Conservation (phyloP, 1,140 invertebrate genomes). For the Plutomurus gul region DNA sequence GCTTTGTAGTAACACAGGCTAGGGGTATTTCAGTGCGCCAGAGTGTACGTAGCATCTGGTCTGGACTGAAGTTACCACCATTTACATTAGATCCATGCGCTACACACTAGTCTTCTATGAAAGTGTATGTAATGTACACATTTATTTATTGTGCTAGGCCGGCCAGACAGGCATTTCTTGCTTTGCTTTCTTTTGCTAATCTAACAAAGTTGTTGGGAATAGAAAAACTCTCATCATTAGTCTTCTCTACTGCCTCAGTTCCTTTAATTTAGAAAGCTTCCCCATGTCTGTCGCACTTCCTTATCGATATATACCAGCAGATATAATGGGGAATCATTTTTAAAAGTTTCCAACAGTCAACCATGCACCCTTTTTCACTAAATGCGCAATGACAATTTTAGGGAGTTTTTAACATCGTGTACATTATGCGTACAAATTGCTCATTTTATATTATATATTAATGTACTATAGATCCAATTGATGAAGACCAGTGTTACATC, state of each 20-base stretch:
- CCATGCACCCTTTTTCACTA: no score
- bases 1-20: not conserved
- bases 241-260: not conserved
- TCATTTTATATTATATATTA: no score
- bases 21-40: no score
- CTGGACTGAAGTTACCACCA: constrained; percentile 8
- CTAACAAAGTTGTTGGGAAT: not conserved
- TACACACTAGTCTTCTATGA: no score
- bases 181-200: constrained; percentile 9
- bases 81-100: no score
- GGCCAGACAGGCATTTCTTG: not conserved
- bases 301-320: not conserved
- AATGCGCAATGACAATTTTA: no score
- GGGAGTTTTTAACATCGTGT: no score
- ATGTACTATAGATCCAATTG: not conserved
- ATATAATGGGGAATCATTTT: no score
- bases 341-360: no score
- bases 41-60: constrained; percentile 12
- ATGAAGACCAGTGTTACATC: not conserved
- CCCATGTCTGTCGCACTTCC: not conserved
- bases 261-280: not conserved
- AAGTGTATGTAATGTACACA: not conserved
- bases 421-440: no score
- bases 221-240: constrained; percentile 18
- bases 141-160: constrained; percentile 12